Evolutionary conservation across 2,113 vertebrate genomes (phyloP).

Genomic region (Trochalopteron elliotii): DNA sequence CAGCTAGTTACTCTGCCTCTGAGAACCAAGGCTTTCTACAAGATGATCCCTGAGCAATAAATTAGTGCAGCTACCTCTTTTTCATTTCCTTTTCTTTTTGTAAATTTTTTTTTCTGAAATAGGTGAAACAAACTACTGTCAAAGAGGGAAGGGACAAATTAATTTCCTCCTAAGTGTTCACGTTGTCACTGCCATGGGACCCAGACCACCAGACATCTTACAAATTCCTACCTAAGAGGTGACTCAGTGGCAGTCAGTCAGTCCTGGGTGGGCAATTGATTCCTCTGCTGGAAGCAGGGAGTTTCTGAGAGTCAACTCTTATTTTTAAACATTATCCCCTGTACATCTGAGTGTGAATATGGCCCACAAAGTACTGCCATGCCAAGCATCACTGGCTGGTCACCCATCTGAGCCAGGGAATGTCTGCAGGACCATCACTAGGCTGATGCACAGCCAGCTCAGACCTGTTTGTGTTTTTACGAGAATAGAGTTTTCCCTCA

Average conservation of each 20-base stretch:
- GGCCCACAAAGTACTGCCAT: not conserved
- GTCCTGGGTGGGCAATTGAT: not conserved
- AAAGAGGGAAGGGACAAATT: not conserved
- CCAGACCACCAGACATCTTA: not conserved
- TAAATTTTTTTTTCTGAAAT: not conserved
- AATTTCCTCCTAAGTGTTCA: not conserved
- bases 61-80: not conserved
- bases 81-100: accelerated
- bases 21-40: not conserved
- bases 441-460: not conserved
- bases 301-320: not conserved
- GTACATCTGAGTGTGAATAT: not conserved
- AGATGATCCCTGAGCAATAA: not conserved
- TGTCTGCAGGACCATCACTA: not conserved
- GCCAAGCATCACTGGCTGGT: not conserved
- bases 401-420: not conserved
- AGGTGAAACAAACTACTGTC: accelerated
- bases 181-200: accelerated
- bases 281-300: not conserved
- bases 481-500: not conserved
- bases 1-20: not conserved
- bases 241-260: not conserved
- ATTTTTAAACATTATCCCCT: not conserved
- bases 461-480: not conserved
- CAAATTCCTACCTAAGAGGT: not conserved